Conservation (phyloP, 92 coral and sea anemone genomes). For the Epizoanthus stellaris region DNA sequence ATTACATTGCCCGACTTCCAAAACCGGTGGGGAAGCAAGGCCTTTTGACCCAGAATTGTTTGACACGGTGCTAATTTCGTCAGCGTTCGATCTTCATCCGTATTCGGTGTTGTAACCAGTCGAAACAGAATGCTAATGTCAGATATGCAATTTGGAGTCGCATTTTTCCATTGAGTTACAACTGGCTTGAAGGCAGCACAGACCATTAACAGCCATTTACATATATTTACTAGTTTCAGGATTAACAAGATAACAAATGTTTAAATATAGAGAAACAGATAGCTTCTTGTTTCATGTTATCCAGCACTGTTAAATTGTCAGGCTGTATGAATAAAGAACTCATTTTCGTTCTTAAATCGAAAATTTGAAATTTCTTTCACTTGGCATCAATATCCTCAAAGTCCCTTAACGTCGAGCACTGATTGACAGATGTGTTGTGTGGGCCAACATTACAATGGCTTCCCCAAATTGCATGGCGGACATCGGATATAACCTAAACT, state of each 20-base stretch:
- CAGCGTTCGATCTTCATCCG: background rate
- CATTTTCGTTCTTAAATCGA: background rate
- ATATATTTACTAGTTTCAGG: too few species aligned
- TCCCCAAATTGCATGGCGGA: background rate
- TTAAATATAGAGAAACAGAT: too few species aligned
- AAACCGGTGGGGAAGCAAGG: background rate
- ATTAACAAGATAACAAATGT: too few species aligned
- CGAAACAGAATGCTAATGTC: background rate
- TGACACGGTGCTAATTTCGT: background rate
- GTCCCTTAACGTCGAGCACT: background rate
- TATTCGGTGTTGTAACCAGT: background rate
- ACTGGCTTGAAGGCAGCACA: too few species aligned
- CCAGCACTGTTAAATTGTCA: too few species aligned
- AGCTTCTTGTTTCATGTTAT: too few species aligned
- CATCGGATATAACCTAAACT: too few species aligned
- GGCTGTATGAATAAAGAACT: background rate
- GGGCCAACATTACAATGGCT: background rate
- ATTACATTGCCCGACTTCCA: background rate
- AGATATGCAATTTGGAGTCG: background rate
- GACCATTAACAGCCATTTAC: too few species aligned
- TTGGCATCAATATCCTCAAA: background rate
- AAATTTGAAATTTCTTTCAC: background rate
- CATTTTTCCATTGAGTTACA: background rate
- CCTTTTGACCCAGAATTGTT: background rate
- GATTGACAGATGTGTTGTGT: background rate